Percentiles rank a stretch among this genome's conserved stretches.
Evolutionary conservation across 2,113 vertebrate species (phyloP).

Genomic region (Podarcis raffonei): DNA sequence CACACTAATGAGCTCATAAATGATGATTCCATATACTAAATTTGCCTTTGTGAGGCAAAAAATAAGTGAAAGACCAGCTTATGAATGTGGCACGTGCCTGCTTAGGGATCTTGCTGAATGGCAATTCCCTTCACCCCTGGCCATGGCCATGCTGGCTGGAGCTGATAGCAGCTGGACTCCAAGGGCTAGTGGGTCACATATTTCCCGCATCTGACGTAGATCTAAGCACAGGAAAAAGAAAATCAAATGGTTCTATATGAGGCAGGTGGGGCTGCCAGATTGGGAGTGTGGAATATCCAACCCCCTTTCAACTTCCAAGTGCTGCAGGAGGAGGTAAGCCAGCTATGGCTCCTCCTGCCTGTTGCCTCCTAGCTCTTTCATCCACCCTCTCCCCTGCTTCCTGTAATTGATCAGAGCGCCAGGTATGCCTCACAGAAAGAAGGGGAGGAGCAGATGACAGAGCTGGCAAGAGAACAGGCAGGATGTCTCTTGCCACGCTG

Average conservation of each 20-base stretch:
- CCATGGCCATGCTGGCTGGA: not conserved
- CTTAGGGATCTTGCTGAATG: not conserved
- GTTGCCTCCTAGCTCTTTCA: not conserved
- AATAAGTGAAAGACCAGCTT: not conserved
- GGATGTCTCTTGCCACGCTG: not conserved
- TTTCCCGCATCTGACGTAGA: not conserved
- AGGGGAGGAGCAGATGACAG: not conserved
- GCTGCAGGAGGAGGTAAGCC: not conserved
- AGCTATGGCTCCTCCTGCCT: not conserved
- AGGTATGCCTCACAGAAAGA: not conserved
- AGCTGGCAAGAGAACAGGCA: conserved; percentile 6
- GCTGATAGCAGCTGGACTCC: not conserved
- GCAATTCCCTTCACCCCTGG: not conserved
- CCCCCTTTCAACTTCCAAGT: not conserved
- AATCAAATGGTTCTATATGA: not conserved
- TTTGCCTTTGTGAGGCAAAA: not conserved
- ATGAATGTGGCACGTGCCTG: not conserved
- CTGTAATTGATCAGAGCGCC: not conserved
- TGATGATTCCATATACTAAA: conserved; percentile 15
- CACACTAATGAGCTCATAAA: conserved; percentile 30
- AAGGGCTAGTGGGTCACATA: too few species aligned
- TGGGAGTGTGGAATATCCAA: not conserved
- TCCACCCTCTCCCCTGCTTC: not conserved
- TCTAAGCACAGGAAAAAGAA: not conserved
- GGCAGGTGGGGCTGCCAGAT: not conserved